Evolutionary conservation across 2,113 vertebrate genomes (phyloP), one percentile per base, ranked within the genome.

Genomic region (Pagrus major): DNA sequence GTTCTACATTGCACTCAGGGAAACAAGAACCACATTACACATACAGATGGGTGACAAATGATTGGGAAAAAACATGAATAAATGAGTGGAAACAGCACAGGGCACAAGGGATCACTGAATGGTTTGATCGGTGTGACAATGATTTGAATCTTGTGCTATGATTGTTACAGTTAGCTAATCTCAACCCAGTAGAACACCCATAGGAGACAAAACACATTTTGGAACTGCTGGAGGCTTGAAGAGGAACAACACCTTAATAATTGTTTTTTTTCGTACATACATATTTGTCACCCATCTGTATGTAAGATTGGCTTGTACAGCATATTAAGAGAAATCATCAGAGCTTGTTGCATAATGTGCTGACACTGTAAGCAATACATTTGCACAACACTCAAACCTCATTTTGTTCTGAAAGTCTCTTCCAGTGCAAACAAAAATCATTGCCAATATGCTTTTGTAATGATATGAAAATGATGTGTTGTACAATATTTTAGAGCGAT

Each of bases 1-100:
- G 11, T 69, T 66, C 4, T 46, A 27, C 25, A 52, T 58, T 76
- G 10, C 31, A 52, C 41, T 42, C 18, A 54, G n/a, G 27, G 20
- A 69, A 81, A 89, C 20, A 39, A 37, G 5, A 64, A 44, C 41
- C 14, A 16, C 11, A 35, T 14, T 44, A 8, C 5, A 3, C 52
- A 61, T 58, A 70, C 29, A 59, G 55, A 41, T 60, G 16, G 33
- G 33, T 71, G 58, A 80, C 27, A 27, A 66, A 37, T 66, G 14
- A 71, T 44, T n/a, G 21, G 10, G 9, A 66, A 70, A n/a, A 55
- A 56, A 63, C 55, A 25, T 21, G 1, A 21, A 23, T 46, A 39
- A 25, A 42, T 33, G 2, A 66, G 11, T 41, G 12, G 9, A 65
- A 29, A 37, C 10, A 10, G 3, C 7, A 52, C 0, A n/a, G 37